These are phyloP conservation scores for Zosterops japonicus DNA, from an alignment of 2,113 vertebrate genomes.

Conservation along the genomic window DNA sequence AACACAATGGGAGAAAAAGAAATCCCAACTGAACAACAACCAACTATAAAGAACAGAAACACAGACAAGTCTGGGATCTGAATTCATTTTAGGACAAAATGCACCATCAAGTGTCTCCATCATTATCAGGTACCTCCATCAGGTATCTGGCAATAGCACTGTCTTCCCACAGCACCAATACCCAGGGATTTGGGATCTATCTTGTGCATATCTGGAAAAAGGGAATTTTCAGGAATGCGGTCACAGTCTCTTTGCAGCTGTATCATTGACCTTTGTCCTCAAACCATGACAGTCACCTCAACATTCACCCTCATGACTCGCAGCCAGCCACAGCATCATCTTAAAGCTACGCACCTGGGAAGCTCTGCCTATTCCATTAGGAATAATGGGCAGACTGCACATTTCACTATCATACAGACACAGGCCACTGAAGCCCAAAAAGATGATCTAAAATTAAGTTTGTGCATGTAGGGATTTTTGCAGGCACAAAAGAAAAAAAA, in stretches of 20 bases:
- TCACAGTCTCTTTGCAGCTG: not conserved
- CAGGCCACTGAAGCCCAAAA: not conserved
- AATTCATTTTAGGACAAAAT: not conserved
- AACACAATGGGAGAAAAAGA: not conserved
- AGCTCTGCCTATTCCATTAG: not conserved
- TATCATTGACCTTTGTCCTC: not conserved
- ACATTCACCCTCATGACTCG: not conserved
- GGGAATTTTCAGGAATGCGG: not conserved
- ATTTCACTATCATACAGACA: not conserved
- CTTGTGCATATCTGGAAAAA: not conserved
- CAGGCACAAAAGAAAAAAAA: not conserved
- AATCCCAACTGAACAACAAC: not conserved
- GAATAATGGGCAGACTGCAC: not conserved
- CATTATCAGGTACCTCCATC: not conserved
- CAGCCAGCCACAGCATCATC: not conserved
- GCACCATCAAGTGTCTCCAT: not conserved
- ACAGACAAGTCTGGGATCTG: not conserved
- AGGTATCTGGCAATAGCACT: not conserved
- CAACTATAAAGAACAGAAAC: not conserved
- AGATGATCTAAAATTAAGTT: not conserved
- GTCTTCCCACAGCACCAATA: not conserved
- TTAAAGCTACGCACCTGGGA: not conserved
- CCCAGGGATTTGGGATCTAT: not conserved
- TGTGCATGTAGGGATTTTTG: not conserved
- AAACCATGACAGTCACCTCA: not conserved